Percentiles rank a stretch among this genome's conserved stretches.
Evolutionary conservation across 1,140 invertebrate species (phyloP).

Genomic region (Chionoecetes opilio): DNA sequence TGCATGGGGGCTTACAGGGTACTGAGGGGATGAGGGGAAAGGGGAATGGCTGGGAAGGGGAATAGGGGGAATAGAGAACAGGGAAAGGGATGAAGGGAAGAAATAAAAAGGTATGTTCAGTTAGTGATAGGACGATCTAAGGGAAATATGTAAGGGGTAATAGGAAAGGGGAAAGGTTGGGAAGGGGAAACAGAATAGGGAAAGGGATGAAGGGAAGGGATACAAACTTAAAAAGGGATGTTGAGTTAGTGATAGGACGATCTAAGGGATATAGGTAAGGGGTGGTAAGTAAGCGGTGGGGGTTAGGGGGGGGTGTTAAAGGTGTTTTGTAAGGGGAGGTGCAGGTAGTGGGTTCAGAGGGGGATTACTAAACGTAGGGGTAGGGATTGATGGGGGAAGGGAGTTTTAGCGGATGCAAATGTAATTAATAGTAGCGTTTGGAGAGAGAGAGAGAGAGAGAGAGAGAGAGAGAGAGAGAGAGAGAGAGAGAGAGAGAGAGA

Average conservation of each 20-base stretch:
- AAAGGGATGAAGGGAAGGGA: too few relatives aligned
- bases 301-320: not conserved
- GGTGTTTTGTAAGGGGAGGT: too few relatives aligned
- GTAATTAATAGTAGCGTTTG: not conserved
- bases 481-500: too few relatives aligned
- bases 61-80: not conserved
- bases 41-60: not conserved
- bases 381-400: not conserved
- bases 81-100: not conserved
- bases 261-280: too few relatives aligned
- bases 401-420: conserved; percentile 17
- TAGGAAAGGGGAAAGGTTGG: too few relatives aligned
- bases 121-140: too few relatives aligned
- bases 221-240: too few relatives aligned
- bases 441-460: not conserved
- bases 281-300: not conserved
- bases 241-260: too few relatives aligned
- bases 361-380: not conserved
- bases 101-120: too few relatives aligned
- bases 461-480: not conserved
- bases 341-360: not conserved
- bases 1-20: too few relatives aligned
- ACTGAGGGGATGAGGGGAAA: not conserved
- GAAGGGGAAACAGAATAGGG: not conserved
- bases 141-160: not conserved